These are phyloP conservation scores for Cetonia aurata DNA, from an alignment of 2,888 invertebrate species.

Conservation along the genomic window DNA sequence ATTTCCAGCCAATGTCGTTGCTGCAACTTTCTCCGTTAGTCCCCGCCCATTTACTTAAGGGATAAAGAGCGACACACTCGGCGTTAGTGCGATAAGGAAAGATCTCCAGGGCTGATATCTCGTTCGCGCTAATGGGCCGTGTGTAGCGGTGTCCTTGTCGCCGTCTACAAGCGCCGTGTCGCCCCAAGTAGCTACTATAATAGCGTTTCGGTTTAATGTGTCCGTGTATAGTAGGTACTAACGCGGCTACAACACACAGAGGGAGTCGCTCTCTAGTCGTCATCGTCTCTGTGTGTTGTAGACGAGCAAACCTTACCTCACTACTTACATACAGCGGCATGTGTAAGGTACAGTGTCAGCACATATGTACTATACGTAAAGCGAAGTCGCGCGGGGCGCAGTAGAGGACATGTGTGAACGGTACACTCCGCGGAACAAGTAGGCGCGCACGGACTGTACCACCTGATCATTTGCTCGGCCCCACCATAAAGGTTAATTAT, in stretches of 20 bases:
- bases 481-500: slow-evolving; percentile 61
- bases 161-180: background rate
- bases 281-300: too few species aligned
- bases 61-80: slow-evolving; percentile 65
- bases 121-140: slow-evolving; percentile 54
- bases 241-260: too few species aligned
- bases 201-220: slow-evolving; percentile 64
- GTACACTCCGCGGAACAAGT: slow-evolving; percentile 58
- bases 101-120: slow-evolving; percentile 52
- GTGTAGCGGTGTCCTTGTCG: slow-evolving; percentile 62
- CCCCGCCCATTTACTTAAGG: slow-evolving; percentile 65
- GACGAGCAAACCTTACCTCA: slow-evolving; percentile 55
- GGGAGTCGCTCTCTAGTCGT: too few species aligned
- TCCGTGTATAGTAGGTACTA: slow-evolving; percentile 50
- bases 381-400: too few species aligned
- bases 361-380: slow-evolving; percentile 59
- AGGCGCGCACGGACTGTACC: slow-evolving; percentile 50
- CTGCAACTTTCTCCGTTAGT: slow-evolving; percentile 1
- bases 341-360: slow-evolving; percentile 66
- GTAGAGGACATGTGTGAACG: slow-evolving; percentile 62
- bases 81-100: slow-evolving; percentile 61
- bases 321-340: slow-evolving; percentile 65
- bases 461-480: slow-evolving; percentile 59
- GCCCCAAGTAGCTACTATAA: slow-evolving; percentile 64
- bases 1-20: slow-evolving; percentile 55